Percentiles rank a stretch among this genome's conserved stretches.
Conservation (phyloP, 1,140 invertebrate genomes). For the Calephelis virginiensis region DNA sequence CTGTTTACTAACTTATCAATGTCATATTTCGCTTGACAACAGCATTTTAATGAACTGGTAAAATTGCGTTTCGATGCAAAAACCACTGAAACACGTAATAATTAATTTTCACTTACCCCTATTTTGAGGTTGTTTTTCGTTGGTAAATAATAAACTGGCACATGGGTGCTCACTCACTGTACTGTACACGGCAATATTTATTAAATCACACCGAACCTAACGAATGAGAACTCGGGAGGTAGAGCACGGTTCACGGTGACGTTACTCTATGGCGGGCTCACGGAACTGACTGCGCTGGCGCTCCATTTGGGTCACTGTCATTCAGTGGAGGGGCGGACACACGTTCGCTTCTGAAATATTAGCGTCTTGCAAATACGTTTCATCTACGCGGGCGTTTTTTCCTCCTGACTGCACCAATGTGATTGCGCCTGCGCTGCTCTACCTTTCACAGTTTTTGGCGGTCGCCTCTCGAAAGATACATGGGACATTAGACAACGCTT, state of each 20-base stretch:
- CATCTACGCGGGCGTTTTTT: conserved; percentile 50
- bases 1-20: conserved; percentile 41
- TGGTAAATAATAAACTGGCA: conserved; percentile 37
- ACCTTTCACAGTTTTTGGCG: conserved; percentile 45
- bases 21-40: conserved; percentile 36
- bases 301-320: conserved; percentile 77
- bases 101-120: not conserved
- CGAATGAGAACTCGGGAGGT: conserved; percentile 39
- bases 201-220: conserved; percentile 60
- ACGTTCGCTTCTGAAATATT: conserved; percentile 74
- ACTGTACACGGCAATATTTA: conserved; percentile 65
- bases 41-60: conserved; percentile 18
- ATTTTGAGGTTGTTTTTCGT: conserved; percentile 6
- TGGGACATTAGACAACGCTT: no score
- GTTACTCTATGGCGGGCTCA: conserved; percentile 53
- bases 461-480: conserved; percentile 19
- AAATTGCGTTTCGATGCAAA: conserved; percentile 28
- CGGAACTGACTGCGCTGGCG: conserved; percentile 73
- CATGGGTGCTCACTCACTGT: conserved; percentile 58
- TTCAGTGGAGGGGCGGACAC: conserved; percentile 69
- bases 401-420: conserved; percentile 43
- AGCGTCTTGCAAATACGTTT: conserved; percentile 71
- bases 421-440: conserved; percentile 38
- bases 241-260: conserved; percentile 39
- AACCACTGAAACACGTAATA: conserved; percentile 17